phyloP scores from a whole-genome alignment of 2,113 vertebrate genomes.

The Paradisaea rubra region DNA sequence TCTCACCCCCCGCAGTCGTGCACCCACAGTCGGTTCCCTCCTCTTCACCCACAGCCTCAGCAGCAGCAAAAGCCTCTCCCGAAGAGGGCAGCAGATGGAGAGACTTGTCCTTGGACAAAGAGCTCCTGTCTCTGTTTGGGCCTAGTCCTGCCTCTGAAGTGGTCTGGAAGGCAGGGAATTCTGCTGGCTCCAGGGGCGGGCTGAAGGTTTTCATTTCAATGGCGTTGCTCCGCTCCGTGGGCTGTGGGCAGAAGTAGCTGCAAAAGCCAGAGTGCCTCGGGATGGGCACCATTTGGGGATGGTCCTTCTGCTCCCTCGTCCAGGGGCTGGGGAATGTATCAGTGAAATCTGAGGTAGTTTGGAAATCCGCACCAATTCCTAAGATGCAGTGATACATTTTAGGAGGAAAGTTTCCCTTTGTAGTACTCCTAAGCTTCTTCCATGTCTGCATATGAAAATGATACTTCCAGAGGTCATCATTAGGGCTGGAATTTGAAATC shows the following conservation, averaged over 20 bases:
- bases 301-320: background rate
- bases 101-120: background rate
- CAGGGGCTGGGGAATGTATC: background rate
- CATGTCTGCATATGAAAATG: slow-evolving; percentile 71
- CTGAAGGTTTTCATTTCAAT: slow-evolving; percentile 81
- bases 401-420: slow-evolving; percentile 50
- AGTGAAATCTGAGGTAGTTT: background rate
- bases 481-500: slow-evolving; percentile 61
- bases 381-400: slow-evolving; percentile 78
- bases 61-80: background rate
- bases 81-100: background rate
- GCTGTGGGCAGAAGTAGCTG: background rate
- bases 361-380: slow-evolving; percentile 73
- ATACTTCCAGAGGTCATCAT: slow-evolving; percentile 76
- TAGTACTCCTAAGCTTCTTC: slow-evolving; percentile 63
- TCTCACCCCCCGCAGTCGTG: rapidly evolving
- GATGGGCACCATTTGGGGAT: background rate
- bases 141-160: background rate
- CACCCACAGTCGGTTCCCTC: background rate
- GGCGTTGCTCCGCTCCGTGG: rapidly evolving
- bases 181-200: background rate
- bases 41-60: background rate
- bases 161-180: background rate
- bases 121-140: background rate
- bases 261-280: background rate